Conservation (phyloP, 2,797 vertebrate genomes). For the Phylloscopus collybita region DNA sequence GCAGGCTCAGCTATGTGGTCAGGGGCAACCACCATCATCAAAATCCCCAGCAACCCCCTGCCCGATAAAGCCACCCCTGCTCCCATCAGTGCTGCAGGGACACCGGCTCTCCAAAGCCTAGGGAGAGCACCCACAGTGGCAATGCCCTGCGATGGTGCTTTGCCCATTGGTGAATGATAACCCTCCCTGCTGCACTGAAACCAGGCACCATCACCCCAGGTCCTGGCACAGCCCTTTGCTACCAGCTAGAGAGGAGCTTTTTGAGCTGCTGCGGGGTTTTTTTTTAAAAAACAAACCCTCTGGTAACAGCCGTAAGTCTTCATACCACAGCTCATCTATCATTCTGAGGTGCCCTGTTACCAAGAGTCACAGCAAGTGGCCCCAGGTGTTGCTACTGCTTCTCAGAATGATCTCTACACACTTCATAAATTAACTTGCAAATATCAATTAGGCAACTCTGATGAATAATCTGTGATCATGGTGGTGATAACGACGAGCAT, state of each 20-base stretch:
- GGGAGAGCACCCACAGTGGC: fast-evolving
- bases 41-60: background rate
- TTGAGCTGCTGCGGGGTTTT: background rate
- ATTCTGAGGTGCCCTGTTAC: background rate
- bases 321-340: background rate
- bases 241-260: background rate
- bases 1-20: fast-evolving
- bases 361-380: background rate
- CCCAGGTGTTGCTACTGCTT: background rate
- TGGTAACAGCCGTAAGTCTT: background rate
- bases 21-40: background rate
- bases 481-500: fast-evolving
- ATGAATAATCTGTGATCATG: background rate
- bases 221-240: fast-evolving
- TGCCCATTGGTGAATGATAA: background rate
- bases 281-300: background rate
- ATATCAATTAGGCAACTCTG: background rate
- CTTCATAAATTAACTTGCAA: background rate
- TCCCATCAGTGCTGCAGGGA: background rate
- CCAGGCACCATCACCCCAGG: background rate
- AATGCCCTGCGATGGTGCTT: fast-evolving
- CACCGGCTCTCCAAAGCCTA: background rate
- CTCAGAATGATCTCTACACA: background rate
- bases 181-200: background rate
- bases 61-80: background rate